Evolutionary conservation across 2,888 invertebrate species (phyloP), one percentile per base, ranked within the genome.

Genomic region (Ischnus inquisitorius): DNA sequence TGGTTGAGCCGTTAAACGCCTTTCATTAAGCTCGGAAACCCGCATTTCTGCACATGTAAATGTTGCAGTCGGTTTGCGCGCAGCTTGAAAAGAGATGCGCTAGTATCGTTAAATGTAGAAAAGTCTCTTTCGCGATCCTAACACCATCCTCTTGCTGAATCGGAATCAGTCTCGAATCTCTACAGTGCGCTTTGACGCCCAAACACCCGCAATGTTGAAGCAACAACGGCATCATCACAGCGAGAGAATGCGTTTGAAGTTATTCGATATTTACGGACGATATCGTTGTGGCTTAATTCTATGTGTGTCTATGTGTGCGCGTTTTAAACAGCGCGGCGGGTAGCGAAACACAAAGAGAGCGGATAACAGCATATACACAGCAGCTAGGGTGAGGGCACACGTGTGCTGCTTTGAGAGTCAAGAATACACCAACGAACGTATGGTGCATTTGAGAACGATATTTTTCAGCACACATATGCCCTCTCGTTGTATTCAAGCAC

Each of bases 201-300:
- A 67, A 68, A 72, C 46, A 54, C 78, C 46, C 46, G 28, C 39
- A 46, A 65, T 54, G 39, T 64, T 65, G 51, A 19, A 48, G 68
- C 65, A 69, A 62, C 41, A 81, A 69, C 57, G 65, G 54, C 64
- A 75, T 25, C 48, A 16, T n/a, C 34, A 54, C 46, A 54, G 64
- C 19, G 6, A 67, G 57, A n/a, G 78, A 54, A 39, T 74, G 74
- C 78, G 78, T 75, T 82, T 75, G 60, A 54, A 84, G 75, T 71
- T 79, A 78, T 79, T 84, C 79, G 84, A 82, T 82, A 84, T 84
- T 82, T 81, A 82, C 79, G 75, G 79, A 75, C 84, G 75, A 81
- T 78, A 69, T 84, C 74, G 69, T 81, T 74, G 54, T 78, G 72
- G 65, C 69, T 46, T 48, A 69, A 72, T 71, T 78, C 1, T 34